Percentiles rank a stretch among this genome's conserved stretches.
Conservation (phyloP, 2,113 vertebrate species). For the Cavia aperea region DNA sequence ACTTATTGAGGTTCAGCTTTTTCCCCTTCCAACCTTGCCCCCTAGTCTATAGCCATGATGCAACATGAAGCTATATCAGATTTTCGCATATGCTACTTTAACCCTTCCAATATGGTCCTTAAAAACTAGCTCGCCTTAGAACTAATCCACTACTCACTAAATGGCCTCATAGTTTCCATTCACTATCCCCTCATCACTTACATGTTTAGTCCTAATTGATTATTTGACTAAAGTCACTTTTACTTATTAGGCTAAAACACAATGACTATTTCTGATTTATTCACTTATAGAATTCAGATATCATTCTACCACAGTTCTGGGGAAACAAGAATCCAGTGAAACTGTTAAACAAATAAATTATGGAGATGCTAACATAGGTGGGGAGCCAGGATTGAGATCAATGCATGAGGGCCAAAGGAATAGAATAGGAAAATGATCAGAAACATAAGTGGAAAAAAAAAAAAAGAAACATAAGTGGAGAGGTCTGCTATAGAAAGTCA, state of each 20-base stretch:
- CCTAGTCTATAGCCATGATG: not conserved
- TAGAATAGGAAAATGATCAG: not conserved
- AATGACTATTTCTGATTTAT: not conserved
- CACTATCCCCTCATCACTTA: not conserved
- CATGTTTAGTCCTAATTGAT: not conserved
- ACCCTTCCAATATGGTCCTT: not conserved
- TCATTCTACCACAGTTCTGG: not conserved
- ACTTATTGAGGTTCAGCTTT: not conserved
- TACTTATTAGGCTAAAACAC: not conserved
- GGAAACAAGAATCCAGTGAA: not conserved
- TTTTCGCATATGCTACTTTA: not conserved
- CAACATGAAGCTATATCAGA: not conserved
- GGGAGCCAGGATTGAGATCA: not conserved
- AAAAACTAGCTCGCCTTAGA: not conserved
- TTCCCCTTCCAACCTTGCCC: not conserved
- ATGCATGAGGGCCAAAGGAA: not conserved
- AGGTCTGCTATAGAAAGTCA: not conserved
- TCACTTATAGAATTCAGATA: not conserved
- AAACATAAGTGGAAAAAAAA: not conserved
- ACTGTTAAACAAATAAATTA: not conserved
- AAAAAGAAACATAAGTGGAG: not conserved
- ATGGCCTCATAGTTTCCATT: not conserved
- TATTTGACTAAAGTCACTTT: constrained; percentile 10
- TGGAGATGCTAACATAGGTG: not conserved
- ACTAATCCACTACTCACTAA: not conserved